Evolutionary conservation across 2,113 vertebrate genomes (phyloP).

Genomic region (Poeciliopsis retropinna): DNA sequence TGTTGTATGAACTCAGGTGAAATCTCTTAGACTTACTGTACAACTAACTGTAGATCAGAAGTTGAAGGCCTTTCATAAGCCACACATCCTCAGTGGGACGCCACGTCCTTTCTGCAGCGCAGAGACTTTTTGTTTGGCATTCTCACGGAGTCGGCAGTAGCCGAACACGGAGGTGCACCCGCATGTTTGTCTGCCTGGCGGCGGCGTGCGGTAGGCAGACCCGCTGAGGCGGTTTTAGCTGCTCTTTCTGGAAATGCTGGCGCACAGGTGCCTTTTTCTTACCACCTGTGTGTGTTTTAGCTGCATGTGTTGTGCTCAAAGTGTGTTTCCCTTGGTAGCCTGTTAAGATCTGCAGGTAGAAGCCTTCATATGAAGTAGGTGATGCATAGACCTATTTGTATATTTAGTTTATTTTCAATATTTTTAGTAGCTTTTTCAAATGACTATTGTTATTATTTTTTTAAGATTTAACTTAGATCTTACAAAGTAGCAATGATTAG

Average conservation of each 20-base stretch:
- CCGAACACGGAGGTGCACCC: too few species aligned
- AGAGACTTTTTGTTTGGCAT: slow-evolving; percentile 3
- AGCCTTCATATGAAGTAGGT: neutral
- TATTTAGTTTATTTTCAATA: slow-evolving; percentile 23
- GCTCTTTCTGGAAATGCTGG: slow-evolving; percentile 25
- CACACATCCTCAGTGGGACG: slow-evolving; percentile 21
- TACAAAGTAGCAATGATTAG: slow-evolving; percentile 43
- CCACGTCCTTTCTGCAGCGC: slow-evolving; percentile 26
- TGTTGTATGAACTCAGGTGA: slow-evolving; percentile 72
- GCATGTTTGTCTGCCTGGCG: slow-evolving; percentile 8
- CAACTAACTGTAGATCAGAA: slow-evolving; percentile 54
- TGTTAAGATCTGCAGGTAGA: slow-evolving; percentile 1
- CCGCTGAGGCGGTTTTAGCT: slow-evolving; percentile 11
- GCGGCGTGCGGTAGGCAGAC: slow-evolving; percentile 1
- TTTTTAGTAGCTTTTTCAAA: neutral
- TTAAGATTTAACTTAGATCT: slow-evolving; percentile 24
- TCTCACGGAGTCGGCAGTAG: slow-evolving; percentile 15
- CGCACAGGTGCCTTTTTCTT: neutral
- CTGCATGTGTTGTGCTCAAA: slow-evolving; percentile 28
- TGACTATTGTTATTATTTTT: neutral
- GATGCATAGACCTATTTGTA: neutral
- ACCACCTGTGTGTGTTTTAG: slow-evolving; percentile 10
- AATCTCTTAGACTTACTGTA: slow-evolving; percentile 52
- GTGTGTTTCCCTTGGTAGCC: slow-evolving; percentile 1
- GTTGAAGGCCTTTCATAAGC: slow-evolving; percentile 37